Evolutionary conservation across 2,797 vertebrate species (phyloP).

Genomic region (Tamandua tetradactyla): DNA sequence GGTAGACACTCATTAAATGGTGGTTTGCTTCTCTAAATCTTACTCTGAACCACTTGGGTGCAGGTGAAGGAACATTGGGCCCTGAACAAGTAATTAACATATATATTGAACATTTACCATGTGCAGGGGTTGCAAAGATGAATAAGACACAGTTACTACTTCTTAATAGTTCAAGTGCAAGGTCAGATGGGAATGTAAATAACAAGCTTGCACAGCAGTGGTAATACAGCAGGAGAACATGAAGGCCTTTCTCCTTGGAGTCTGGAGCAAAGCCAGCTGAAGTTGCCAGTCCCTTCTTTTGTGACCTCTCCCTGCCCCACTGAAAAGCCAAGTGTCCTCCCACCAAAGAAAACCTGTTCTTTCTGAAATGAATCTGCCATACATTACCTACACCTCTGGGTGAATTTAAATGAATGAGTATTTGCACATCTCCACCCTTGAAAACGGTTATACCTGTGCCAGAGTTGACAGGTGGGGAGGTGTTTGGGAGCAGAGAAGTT

Average conservation of each 20-base stretch:
- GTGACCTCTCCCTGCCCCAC: neutral
- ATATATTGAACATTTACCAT: too few species aligned
- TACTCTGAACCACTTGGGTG: too few species aligned
- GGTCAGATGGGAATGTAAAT: neutral
- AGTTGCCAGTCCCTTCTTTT: neutral
- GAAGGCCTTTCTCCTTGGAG: neutral
- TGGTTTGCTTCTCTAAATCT: too few species aligned
- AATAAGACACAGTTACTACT: too few species aligned
- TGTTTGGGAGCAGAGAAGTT: neutral
- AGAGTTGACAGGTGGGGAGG: too few species aligned
- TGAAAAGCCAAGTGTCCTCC: neutral
- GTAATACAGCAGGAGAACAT: rapidly evolving
- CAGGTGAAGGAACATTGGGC: too few species aligned
- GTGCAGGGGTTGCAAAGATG: too few species aligned
- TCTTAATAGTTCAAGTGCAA: too few species aligned
- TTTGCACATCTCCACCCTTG: neutral
- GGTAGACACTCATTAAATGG: too few species aligned
- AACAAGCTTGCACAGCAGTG: neutral
- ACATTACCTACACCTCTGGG: neutral
- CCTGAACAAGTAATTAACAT: too few species aligned
- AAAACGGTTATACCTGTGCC: neutral
- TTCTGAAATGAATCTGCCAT: neutral
- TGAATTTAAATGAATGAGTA: neutral
- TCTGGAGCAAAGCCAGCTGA: neutral
- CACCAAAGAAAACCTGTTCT: neutral